Percentiles rank a stretch among this genome's conserved stretches.
These are phyloP conservation scores for Herpailurus yagouaroundi DNA, from an alignment of 2,113 vertebrate genomes.

Conservation along the genomic window DNA sequence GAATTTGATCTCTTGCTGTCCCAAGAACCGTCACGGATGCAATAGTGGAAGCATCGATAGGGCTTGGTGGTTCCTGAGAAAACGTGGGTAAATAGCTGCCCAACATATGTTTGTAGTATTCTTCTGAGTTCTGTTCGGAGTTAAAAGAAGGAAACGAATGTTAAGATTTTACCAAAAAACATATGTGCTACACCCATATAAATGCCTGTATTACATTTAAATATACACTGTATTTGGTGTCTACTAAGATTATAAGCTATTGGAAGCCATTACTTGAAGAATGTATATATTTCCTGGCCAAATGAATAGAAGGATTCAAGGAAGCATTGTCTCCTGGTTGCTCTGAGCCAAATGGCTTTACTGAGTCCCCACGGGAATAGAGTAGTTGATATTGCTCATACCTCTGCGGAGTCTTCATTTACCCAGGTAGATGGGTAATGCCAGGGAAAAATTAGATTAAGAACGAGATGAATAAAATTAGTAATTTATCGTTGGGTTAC, in stretches of 20 bases:
- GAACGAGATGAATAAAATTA: neutral
- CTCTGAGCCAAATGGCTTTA: neutral
- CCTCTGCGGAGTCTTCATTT: neutral
- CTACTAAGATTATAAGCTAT: neutral
- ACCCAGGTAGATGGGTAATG: neutral
- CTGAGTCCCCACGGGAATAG: neutral
- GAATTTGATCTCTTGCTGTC: slow-evolving; percentile 88
- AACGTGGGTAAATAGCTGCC: slow-evolving; percentile 86
- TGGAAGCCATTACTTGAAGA: neutral
- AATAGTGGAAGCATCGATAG: slow-evolving; percentile 85
- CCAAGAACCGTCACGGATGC: slow-evolving; percentile 84
- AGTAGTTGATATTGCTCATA: neutral
- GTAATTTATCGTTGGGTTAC: neutral
- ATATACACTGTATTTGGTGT: neutral
- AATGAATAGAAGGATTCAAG: neutral
- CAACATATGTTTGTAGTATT: neutral
- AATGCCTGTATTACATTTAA: neutral
- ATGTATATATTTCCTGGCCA: neutral
- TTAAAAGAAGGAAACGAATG: neutral
- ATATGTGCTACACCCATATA: neutral
- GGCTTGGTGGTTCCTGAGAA: slow-evolving; percentile 88
- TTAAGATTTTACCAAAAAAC: neutral
- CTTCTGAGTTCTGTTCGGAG: neutral
- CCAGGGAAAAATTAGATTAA: neutral
- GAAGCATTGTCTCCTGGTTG: neutral